Conservation (phyloP, 2,888 invertebrate species). For the Amphipyra tragopoginis region DNA sequence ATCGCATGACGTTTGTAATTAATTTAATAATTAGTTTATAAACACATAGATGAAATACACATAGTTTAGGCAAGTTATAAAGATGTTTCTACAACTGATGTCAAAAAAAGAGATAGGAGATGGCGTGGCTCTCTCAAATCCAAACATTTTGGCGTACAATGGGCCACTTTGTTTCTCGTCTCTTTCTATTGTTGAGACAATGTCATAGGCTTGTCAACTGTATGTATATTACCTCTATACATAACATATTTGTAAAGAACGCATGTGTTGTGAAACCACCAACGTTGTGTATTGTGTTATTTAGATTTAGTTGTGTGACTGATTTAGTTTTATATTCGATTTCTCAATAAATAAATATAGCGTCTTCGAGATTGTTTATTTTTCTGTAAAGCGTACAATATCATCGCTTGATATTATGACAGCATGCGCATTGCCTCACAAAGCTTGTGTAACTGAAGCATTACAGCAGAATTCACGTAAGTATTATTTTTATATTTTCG, state of each 20-base stretch:
- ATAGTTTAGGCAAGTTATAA: slow-evolving; percentile 20
- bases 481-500: slow-evolving; percentile 61
- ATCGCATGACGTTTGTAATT: slow-evolving; percentile 55
- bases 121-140: not conserved
- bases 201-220: slow-evolving; percentile 10
- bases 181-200: not conserved
- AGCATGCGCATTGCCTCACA: slow-evolving; percentile 79
- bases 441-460: slow-evolving; percentile 66
- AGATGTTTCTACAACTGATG: not conserved
- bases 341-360: slow-evolving; percentile 74
- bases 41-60: slow-evolving; percentile 23
- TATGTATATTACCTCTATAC: slow-evolving; percentile 20
- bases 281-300: slow-evolving; percentile 65
- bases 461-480: slow-evolving; percentile 61
- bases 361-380: slow-evolving; percentile 63
- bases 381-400: slow-evolving; percentile 40
- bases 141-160: not conserved
- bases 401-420: slow-evolving; percentile 53
- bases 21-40: slow-evolving; percentile 44
- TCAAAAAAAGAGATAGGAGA: slow-evolving; percentile 4
- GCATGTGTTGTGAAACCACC: slow-evolving; percentile 61
- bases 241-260: slow-evolving; percentile 57
- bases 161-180: not conserved
- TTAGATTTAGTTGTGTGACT: slow-evolving; percentile 82
- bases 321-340: slow-evolving; percentile 80